A percentile compares a stretch with the other conserved stretches of the same genome.
Evolutionary conservation across 2,797 vertebrate species (phyloP).

Genomic region (Hirundo rustica): DNA sequence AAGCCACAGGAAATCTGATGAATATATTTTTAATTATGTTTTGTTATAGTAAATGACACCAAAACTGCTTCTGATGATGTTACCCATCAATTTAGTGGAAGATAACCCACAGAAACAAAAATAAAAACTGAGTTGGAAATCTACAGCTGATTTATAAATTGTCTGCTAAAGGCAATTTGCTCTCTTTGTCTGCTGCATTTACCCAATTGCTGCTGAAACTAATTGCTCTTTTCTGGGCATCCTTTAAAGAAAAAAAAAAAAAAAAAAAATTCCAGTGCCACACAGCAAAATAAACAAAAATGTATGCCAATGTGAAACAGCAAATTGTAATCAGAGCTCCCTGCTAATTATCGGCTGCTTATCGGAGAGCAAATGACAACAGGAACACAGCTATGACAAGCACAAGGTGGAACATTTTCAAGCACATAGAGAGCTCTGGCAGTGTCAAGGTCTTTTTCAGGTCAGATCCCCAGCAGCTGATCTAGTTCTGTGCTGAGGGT

Average conservation of each 20-base stretch:
- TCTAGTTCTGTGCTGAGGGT: slow-evolving; percentile 69
- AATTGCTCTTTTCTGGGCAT: slow-evolving; percentile 60
- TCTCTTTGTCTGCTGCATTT: slow-evolving; percentile 59
- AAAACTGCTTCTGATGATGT: background rate
- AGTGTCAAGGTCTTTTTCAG: slow-evolving; percentile 69
- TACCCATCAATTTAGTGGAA: slow-evolving; percentile 9
- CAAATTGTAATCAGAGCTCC: slow-evolving; percentile 28
- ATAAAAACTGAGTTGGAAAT: slow-evolving; percentile 30
- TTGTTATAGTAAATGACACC: slow-evolving; percentile 17
- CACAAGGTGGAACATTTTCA: slow-evolving; percentile 43
- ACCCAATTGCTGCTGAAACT: slow-evolving; percentile 56
- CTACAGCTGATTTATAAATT: slow-evolving; percentile 61
- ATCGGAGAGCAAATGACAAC: background rate
- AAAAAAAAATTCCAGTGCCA: background rate
- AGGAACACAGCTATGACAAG: background rate
- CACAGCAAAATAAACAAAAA: slow-evolving; percentile 19
- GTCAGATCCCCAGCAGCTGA: slow-evolving; percentile 69
- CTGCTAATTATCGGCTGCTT: background rate
- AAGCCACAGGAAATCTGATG: slow-evolving; percentile 21
- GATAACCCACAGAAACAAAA: slow-evolving; percentile 22
- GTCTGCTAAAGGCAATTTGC: slow-evolving; percentile 61
- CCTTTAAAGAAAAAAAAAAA: background rate
- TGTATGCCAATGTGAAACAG: background rate
- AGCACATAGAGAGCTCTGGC: background rate
- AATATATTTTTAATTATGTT: slow-evolving; percentile 55